phyloP scores from a whole-genome alignment of 1,140 invertebrate species.

The Nebria ingens region DNA sequence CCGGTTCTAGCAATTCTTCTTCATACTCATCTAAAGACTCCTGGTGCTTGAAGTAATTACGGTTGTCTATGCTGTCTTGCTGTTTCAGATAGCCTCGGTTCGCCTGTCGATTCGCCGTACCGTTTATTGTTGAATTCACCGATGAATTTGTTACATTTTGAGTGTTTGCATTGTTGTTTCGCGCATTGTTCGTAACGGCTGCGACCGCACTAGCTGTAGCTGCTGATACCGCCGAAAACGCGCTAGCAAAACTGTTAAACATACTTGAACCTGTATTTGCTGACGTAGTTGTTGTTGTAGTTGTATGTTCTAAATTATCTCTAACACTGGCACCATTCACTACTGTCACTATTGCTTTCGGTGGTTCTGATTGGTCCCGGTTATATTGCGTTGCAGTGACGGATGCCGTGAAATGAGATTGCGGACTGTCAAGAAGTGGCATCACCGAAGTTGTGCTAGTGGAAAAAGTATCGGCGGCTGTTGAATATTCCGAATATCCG shows the following conservation, averaged over 20 bases:
- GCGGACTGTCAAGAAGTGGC: constrained; percentile 27
- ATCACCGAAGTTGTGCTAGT: constrained; percentile 23
- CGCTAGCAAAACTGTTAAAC: background rate
- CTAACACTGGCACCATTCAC: constrained; percentile 11
- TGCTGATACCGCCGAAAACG: background rate
- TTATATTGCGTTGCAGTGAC: constrained; percentile 26
- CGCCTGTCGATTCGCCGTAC: background rate
- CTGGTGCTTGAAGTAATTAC: constrained; percentile 36
- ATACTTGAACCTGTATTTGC: constrained; percentile 21
- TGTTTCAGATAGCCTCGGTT: constrained; percentile 34
- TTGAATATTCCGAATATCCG: constrained; percentile 34
- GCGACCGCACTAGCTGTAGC: constrained; percentile 5
- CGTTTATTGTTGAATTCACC: constrained; percentile 2
- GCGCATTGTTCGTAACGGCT: constrained; percentile 17
- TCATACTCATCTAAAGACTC: constrained; percentile 29
- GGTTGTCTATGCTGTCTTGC: constrained; percentile 36
- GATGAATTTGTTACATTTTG: constrained; percentile 2
- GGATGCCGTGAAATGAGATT: constrained; percentile 20
- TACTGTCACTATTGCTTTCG: constrained; percentile 30
- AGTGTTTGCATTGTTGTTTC: constrained; percentile 12
- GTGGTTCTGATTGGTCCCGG: constrained; percentile 28
- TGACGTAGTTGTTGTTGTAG: constrained; percentile 26
- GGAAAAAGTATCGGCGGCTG: constrained; percentile 26
- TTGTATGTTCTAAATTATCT: constrained; percentile 24
- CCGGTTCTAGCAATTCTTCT: constrained; percentile 16